A percentile compares a stretch with the other conserved stretches of the same genome.
Conservation (phyloP, 2,888 invertebrate genomes). For the Lasioglossum calceatum region DNA sequence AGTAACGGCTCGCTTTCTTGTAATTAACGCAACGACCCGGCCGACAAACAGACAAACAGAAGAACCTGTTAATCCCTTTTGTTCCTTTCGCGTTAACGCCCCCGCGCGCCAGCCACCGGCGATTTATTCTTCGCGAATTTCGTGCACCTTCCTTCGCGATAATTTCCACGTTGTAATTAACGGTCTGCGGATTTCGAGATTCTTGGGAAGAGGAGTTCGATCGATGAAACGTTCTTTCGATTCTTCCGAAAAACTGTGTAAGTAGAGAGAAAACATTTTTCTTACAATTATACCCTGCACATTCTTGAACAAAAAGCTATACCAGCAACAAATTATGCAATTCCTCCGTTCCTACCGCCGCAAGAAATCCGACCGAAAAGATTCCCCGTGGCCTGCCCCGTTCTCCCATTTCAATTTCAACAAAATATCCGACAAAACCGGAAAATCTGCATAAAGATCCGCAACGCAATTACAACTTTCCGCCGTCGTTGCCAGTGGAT, state of each 20-base stretch:
- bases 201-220: neutral
- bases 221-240: neutral
- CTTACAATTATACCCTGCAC: neutral
- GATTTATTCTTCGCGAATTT: constrained; percentile 8
- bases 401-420: neutral
- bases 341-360: neutral
- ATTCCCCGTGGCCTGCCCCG: neutral
- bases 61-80: constrained; percentile 37
- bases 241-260: neutral
- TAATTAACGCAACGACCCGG: constrained; percentile 20
- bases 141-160: neutral
- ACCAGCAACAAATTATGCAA: constrained; percentile 1
- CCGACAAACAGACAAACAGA: constrained; percentile 11
- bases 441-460: neutral
- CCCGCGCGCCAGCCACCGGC: neutral
- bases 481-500: neutral
- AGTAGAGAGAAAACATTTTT: neutral
- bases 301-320: neutral
- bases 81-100: neutral
- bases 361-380: neutral
- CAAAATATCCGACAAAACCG: neutral
- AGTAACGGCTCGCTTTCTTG: constrained; percentile 37
- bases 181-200: neutral
- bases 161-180: neutral
- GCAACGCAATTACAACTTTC: constrained; percentile 1